These are phyloP conservation scores for Zeus faber DNA, from an alignment of 2,113 vertebrate species.

Conservation along the genomic window DNA sequence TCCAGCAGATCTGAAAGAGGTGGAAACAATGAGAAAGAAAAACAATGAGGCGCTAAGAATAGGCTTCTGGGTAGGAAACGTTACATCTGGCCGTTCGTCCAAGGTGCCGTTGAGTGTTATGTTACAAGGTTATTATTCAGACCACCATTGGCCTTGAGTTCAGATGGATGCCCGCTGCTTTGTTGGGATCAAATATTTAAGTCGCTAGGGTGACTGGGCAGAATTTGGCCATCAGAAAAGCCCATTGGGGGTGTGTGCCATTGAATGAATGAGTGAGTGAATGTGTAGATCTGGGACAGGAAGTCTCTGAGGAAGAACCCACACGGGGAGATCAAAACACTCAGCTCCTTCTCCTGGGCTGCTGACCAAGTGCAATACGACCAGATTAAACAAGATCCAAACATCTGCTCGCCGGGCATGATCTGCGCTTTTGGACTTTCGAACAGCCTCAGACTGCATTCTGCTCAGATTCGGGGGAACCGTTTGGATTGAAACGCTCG, in stretches of 20 bases:
- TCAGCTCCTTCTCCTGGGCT: conserved; percentile 34
- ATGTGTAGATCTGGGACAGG: conserved; percentile 27
- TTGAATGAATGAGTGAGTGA: conserved; percentile 1
- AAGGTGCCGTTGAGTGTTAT: not conserved
- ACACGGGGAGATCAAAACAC: conserved; percentile 29
- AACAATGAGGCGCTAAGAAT: conserved; percentile 9
- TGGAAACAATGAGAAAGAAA: not conserved
- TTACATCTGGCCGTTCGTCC: not conserved
- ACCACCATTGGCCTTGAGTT: not conserved
- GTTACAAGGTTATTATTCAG: not conserved
- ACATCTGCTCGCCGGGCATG: no score
- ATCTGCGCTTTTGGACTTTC: no score
- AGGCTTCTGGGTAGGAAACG: conserved; percentile 4
- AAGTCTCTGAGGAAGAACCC: conserved; percentile 36
- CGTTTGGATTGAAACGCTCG: no score
- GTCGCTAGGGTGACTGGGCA: conserved; percentile 44
- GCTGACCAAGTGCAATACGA: conserved; percentile 39
- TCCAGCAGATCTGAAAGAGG: conserved; percentile 86
- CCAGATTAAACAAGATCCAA: conserved; percentile 49
- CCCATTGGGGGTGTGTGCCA: conserved; percentile 2
- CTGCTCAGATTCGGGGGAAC: no score
- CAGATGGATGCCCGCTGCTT: no score
- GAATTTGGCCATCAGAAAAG: not conserved
- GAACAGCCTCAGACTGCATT: no score
- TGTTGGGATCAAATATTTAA: conserved; percentile 15